Evolutionary conservation across 2,797 vertebrate species (phyloP).

Genomic region (Pteropus rufus): DNA sequence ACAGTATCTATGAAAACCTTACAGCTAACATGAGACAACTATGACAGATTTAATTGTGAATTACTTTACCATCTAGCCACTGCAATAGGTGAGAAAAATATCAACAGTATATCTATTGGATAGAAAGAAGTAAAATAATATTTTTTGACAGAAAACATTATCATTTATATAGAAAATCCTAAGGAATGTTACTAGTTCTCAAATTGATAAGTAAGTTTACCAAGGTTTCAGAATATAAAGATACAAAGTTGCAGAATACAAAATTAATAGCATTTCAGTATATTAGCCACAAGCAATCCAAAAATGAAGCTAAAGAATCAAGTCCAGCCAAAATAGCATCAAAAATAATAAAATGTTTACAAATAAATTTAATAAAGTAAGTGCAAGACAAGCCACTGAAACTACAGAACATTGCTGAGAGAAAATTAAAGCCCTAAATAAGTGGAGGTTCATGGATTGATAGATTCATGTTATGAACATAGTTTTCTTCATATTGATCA

Average conservation of each 20-base stretch:
- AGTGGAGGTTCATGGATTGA: neutral
- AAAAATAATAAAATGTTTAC: neutral
- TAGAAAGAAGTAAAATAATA: neutral
- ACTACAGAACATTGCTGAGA: neutral
- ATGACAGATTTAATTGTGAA: neutral
- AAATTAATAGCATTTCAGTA: neutral
- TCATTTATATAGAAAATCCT: neutral
- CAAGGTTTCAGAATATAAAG: neutral
- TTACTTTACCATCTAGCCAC: neutral
- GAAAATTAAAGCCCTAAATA: neutral
- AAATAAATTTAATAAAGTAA: neutral
- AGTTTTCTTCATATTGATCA: neutral
- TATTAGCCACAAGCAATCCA: neutral
- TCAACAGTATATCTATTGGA: neutral
- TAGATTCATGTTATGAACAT: neutral
- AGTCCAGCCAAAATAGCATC: neutral
- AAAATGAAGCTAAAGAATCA: neutral
- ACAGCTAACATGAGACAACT: neutral
- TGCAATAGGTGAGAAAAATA: neutral
- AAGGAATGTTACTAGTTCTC: neutral
- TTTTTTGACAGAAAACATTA: neutral
- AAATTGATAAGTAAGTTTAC: neutral
- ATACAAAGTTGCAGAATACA: neutral
- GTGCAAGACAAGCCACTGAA: neutral
- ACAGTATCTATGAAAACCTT: neutral